Evolutionary conservation across 2,888 invertebrate genomes (phyloP).

Genomic region (Neoaliturus tenellus): DNA sequence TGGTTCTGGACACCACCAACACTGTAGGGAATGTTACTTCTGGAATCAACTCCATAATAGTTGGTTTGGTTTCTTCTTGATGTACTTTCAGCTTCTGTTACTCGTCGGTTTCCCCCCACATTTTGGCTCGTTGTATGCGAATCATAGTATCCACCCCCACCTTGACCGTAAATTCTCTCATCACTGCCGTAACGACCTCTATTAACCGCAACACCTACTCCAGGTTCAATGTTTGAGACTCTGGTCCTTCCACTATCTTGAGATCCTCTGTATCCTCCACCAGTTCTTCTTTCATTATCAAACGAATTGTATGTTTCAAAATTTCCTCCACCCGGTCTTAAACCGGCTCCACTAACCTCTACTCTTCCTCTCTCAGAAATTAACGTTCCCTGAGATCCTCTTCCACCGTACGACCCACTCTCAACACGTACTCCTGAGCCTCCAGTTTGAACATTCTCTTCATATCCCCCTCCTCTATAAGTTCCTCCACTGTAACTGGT

Average conservation of each 20-base stretch:
- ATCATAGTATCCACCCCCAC: background rate
- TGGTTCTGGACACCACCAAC: conserved; percentile 32
- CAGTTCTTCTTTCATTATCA: conserved; percentile 34
- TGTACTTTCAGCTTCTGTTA: conserved; percentile 18
- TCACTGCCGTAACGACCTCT: conserved; percentile 40
- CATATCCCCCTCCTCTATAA: conserved; percentile 23
- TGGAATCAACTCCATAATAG: conserved; percentile 56
- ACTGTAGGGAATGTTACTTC: conserved; percentile 59
- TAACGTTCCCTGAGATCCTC: conserved; percentile 37
- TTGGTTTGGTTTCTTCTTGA: conserved; percentile 45
- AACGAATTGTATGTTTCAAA: conserved; percentile 46
- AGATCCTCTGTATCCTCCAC: conserved; percentile 9
- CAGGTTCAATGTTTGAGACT: conserved; percentile 45
- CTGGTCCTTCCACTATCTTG: conserved; percentile 38
- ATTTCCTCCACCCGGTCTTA: conserved; percentile 12
- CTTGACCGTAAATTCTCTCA: conserved; percentile 29
- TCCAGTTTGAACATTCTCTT: background rate
- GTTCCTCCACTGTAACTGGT: conserved; percentile 15
- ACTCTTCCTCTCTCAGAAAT: conserved; percentile 55
- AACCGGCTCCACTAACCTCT: conserved; percentile 42
- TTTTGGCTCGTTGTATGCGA: background rate
- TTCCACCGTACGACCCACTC: conserved; percentile 35
- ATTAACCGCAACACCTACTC: conserved; percentile 13
- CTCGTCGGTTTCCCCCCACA: conserved; percentile 17
- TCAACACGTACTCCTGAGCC: conserved; percentile 20